Evolutionary conservation across 2,113 vertebrate species (phyloP), one percentile per base, ranked within the genome.

Genomic region (Paraplagusia blochii): DNA sequence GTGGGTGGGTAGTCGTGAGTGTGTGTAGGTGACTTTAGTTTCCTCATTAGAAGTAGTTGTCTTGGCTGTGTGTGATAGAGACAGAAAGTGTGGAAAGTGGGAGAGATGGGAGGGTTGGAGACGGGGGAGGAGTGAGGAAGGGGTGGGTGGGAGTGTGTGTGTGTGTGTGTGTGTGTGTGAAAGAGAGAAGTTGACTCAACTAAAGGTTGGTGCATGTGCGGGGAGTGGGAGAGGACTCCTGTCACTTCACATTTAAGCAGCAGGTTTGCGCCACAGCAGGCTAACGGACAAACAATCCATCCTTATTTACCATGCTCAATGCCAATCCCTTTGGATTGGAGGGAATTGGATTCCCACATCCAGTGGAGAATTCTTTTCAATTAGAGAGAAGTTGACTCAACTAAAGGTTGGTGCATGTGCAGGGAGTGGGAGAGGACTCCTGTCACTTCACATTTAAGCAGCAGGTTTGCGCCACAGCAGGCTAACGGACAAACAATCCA

Each of bases 261-360:
- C 55, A 58, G 81, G 79, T 81, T 83, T 81, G 75, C 60, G n/a
- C 53, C 74, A 66, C 78, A 85, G 71, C 17, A 22, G 65, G 62
- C 79, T 86, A 89, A 88, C 69, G 56, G 84, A 71, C 87, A 89
- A 81, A 89, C 87, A 87, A 87, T 88, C 82, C 80, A 89, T 88
- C 84, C 84, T 88, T 85, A 85, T 90, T 87, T 88, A 85, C 77
- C 73, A 79, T 74, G 80, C 71, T 88, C 76, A 88, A 85, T 86
- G 86, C 79, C 82, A 87, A 79, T 84, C 84, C 53, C 47, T 48
- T 63, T 70, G 73, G 79, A 84, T 79, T 78, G 74, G 76, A 79
- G 53, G 59, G 74, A 80, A 89, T 89, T 88, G 84, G 84, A 85
- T 85, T 86, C 83, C 80, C 77, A 75, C 81, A 83, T 85, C 81